Evolutionary conservation across 2,888 invertebrate species (phyloP).

Genomic region (Platycheirus albimanus): DNA sequence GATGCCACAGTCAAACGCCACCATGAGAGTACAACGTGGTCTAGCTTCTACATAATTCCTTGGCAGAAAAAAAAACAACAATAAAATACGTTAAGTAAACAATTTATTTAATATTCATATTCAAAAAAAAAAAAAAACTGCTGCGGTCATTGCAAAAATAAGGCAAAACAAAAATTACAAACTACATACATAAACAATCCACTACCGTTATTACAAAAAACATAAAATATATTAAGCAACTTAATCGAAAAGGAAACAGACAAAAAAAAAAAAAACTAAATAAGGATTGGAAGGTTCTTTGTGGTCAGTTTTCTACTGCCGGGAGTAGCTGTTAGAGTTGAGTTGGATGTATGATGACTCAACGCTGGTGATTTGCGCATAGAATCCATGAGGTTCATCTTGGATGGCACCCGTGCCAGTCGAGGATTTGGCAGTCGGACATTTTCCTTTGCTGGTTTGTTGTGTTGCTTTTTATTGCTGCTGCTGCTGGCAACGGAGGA

Average conservation of each 20-base stretch:
- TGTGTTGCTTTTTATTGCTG: slow-evolving; percentile 9
- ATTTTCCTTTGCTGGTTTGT: slow-evolving; percentile 66
- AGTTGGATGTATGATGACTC: slow-evolving; percentile 67
- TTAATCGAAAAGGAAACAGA: slow-evolving; percentile 26
- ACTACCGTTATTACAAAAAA: slow-evolving; percentile 45
- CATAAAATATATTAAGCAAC: slow-evolving; percentile 43
- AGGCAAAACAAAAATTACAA: slow-evolving; percentile 45
- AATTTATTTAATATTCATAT: slow-evolving; percentile 15
- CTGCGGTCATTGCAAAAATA: slow-evolving; percentile 55
- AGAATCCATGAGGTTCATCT: slow-evolving; percentile 55
- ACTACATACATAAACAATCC: slow-evolving; percentile 37
- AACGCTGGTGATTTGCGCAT: slow-evolving; percentile 55
- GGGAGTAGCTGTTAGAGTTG: slow-evolving; percentile 51
- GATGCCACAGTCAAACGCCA: too few species aligned
- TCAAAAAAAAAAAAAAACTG: slow-evolving; percentile 3
- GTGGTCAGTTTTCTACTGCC: slow-evolving; percentile 77
- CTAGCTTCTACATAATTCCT: too few species aligned
- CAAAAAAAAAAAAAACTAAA: slow-evolving; percentile 73
- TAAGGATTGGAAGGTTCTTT: slow-evolving; percentile 79
- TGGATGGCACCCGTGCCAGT: slow-evolving; percentile 72
- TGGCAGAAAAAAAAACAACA: not conserved
- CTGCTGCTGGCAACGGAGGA: not conserved
- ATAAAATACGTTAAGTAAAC: not conserved
- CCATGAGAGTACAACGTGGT: too few species aligned
- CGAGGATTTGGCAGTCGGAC: slow-evolving; percentile 74